Percentiles rank a stretch among this genome's conserved stretches.
Evolutionary conservation across 2,113 vertebrate species (phyloP).

Genomic region (Callithrix jacchus): DNA sequence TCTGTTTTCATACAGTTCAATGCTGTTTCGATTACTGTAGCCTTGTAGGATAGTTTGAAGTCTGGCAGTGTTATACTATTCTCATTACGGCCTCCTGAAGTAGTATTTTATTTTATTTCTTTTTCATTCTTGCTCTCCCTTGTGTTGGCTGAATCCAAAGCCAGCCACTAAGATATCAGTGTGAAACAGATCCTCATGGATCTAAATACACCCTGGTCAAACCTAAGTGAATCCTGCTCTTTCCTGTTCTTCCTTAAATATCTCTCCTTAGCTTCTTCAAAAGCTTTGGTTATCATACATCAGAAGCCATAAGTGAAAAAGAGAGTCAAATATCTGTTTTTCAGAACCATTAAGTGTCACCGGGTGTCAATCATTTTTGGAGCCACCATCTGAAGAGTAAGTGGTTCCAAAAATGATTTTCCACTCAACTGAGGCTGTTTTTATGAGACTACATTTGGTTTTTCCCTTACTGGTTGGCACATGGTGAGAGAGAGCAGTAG

Average conservation of each 20-base stretch:
- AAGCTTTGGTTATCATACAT: not conserved
- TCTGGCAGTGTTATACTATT: not conserved
- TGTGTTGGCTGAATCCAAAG: not conserved
- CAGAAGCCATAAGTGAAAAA: not conserved
- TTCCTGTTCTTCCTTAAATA: not conserved
- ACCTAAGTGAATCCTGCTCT: not conserved
- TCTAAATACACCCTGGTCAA: not conserved
- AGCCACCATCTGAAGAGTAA: not conserved
- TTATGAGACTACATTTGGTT: not conserved
- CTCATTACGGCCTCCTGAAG: not conserved
- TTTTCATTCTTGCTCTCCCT: not conserved
- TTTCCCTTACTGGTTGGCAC: not conserved
- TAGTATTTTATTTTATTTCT: not conserved
- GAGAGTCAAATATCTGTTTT: not conserved
- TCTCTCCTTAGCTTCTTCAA: not conserved
- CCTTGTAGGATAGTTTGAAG: no score
- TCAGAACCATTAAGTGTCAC: not conserved
- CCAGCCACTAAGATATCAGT: not conserved
- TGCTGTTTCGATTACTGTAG: no score
- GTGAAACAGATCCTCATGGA: not conserved
- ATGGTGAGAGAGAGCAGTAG: not conserved
- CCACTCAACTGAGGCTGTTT: not conserved
- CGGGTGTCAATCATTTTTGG: not conserved
- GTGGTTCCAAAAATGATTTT: not conserved
- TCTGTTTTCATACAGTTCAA: no score